These are phyloP conservation scores for Oxygymnocypris stewartii DNA, from an alignment of 2,113 vertebrate species.

Conservation along the genomic window DNA sequence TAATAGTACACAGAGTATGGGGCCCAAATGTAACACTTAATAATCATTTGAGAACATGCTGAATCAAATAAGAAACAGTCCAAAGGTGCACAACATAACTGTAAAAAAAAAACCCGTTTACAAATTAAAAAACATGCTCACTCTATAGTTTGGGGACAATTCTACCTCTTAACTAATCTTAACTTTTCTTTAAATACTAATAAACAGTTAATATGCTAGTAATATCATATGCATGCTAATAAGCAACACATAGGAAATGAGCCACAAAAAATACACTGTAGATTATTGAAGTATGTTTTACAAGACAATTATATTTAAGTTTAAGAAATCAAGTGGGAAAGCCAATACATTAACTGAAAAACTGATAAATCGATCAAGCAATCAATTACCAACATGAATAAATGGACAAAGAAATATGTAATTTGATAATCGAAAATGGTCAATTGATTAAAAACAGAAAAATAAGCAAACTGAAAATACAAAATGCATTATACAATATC, in stretches of 20 bases:
- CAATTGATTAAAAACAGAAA: too few relatives aligned
- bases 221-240: not conserved
- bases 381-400: not conserved
- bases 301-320: too few relatives aligned
- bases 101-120: not conserved
- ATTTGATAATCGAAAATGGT: not conserved
- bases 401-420: not conserved
- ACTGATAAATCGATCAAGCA: not conserved
- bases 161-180: too few relatives aligned
- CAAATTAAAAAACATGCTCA: not conserved
- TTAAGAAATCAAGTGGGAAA: not conserved
- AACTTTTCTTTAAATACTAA: too few relatives aligned
- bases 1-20: not conserved
- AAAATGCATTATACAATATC: too few relatives aligned
- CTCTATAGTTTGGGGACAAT: not conserved
- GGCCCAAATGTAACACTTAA: not conserved
- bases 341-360: not conserved
- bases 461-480: too few relatives aligned
- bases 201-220: not conserved
- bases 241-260: not conserved
- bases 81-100: not conserved
- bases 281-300: too few relatives aligned
- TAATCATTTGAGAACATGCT: not conserved
- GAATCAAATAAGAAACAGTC: not conserved
- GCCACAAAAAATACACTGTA: not conserved